Evolutionary conservation across 2,113 vertebrate species (phyloP), one percentile per base, ranked within the genome.

Genomic region (Aythya baeri): DNA sequence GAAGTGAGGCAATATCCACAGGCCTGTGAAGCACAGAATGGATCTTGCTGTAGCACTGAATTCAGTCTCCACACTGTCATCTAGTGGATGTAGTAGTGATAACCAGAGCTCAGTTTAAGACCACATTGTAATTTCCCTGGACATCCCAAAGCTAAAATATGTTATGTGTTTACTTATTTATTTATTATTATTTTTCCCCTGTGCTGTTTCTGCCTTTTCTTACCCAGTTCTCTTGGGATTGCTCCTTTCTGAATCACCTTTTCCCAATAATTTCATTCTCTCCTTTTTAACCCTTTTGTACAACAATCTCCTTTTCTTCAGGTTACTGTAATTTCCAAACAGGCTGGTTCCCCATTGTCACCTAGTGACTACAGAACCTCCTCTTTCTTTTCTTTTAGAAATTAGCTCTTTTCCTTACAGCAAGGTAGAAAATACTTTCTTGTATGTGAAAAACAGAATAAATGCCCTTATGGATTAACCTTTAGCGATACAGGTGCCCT

Each of bases 41-140:
- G 67, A 80, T 49, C 21, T 10, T 46, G 67, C 29, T 66, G n/a
- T 13, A 1, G 1, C 3, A 5, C 34, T 41, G 72, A 92, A 70
- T 9, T 36, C 68, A 91, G 71, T 34, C 86, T 73, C 96, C 78
- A 94, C 68, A 96, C 88, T 90, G 96, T 63, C 97, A 96, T 84
- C 97, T 97, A 96, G 96, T 96, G 96, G 96, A 94, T 81, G 43
- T 57, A 80, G 54, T 7, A n/a, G 58, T 44, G 23, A 92, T 38
- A 89, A 16, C 18, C 88, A 92, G 27, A 46, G 26, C 29, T 87
- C 29, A 5, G 23, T 36, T 84, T 71, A 78, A 14, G 7, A 61
- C 11, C 15, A 32, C 8, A 7, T 7, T 57, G 43, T 36, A 9
- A 82, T 65, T 78, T 72, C 66, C 66, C 29, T 46, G 44, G 31